Percentiles rank a stretch among this genome's conserved stretches.
Conservation (phyloP, 2,888 invertebrate genomes). For the Leptogaster cylindrica region DNA sequence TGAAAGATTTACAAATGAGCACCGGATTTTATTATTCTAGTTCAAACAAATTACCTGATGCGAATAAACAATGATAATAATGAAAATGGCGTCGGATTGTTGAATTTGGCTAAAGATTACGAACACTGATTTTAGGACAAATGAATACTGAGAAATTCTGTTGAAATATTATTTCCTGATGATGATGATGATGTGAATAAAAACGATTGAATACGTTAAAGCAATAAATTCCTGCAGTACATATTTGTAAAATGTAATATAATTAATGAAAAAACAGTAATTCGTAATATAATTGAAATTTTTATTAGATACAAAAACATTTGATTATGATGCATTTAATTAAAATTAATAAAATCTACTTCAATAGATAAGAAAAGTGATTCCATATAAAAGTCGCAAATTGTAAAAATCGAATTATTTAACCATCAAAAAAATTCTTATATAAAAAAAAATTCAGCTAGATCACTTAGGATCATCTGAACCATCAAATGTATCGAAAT, state of each 20-base stretch:
- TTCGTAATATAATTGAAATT: too few relatives aligned
- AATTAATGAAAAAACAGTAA: too few relatives aligned
- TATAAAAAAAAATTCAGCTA: too few relatives aligned
- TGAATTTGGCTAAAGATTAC: background rate
- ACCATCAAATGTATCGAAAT: constrained; percentile 51
- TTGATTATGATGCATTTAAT: too few relatives aligned
- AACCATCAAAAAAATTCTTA: too few relatives aligned
- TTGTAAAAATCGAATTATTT: constrained; percentile 20
- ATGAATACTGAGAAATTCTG: background rate
- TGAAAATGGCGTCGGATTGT: constrained; percentile 16
- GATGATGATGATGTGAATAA: too few relatives aligned
- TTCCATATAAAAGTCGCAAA: constrained; percentile 9
- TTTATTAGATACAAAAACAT: too few relatives aligned
- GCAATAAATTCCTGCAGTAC: too few relatives aligned
- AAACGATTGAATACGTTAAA: too few relatives aligned
- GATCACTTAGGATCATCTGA: background rate
- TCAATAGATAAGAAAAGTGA: constrained; percentile 33
- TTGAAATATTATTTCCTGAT: background rate
- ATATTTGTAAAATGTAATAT: too few relatives aligned
- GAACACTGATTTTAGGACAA: background rate
- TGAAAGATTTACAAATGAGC: constrained; percentile 21
- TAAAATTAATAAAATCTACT: too few relatives aligned
- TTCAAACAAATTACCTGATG: constrained; percentile 16
- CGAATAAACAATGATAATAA: background rate
- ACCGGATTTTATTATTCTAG: constrained; percentile 2